Base-by-base conservation (phyloP, 2,113 vertebrate genomes). In the Planiliza haematocheilus region DNA sequence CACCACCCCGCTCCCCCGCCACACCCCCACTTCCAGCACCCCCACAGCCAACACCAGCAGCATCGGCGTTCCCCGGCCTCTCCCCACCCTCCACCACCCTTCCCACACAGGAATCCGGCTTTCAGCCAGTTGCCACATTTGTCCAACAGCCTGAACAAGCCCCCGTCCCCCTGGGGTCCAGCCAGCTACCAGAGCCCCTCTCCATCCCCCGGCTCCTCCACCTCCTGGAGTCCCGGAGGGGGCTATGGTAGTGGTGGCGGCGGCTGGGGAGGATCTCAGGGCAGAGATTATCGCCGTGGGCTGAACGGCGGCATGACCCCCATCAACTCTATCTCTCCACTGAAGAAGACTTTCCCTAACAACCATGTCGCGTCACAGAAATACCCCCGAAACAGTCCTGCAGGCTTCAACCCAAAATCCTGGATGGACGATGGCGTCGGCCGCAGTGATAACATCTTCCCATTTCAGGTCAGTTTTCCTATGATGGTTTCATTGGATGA, bases 321-420 rank as follows among this genome's bases (percentile, higher is more conserved):
- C 58, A 94, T 99, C 88, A 99, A 98, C 93, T 99, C 98, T 61
- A 98, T 99, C 93, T 99, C 98, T 0, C 98, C 98, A 21, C 88
- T 99, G 74, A 99, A 99, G 95, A 99, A 99, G 90, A 98, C 97
- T 93, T 99, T 99, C 86, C 96, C 97, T 50, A 99, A 97, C 93
- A 99, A 96, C 93, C 98, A 99, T 46, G 95, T 98, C 90, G 95
- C 96, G 74, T 95, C 97, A 59, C 98, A 98, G 95, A 99, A 99
- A 91, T 99, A 98, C 37, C 95, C 96, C 39, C 94, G 98, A 39
- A 95, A 97, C 91, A 97, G 95, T 88, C 96, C 97, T 0, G 91
- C 90, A 0, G 96, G 96, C 69, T 98, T 99, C 91, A 97, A 97
- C 90, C 97, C 96, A 7, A 99, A 99, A 86, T 97, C 98, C 3